phyloP scores from a whole-genome alignment of 2,888 invertebrate genomes.

The Anagyrus pseudococci region DNA sequence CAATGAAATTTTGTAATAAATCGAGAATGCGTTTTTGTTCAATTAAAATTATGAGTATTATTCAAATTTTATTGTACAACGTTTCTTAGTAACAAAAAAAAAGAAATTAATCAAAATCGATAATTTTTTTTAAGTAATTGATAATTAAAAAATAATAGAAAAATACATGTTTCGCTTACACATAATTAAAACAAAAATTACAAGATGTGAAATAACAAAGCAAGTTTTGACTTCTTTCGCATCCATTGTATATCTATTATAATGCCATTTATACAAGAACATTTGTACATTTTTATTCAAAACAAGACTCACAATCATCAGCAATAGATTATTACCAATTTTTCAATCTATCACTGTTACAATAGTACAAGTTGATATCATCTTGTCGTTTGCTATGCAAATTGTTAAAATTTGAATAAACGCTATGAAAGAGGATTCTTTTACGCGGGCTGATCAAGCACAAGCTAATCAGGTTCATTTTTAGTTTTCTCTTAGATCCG shows the following conservation, averaged over 20 bases:
- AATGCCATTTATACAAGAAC: slow-evolving; percentile 41
- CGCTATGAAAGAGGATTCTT: slow-evolving; percentile 27
- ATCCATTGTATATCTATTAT: slow-evolving; percentile 36
- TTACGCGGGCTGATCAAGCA: too few relatives aligned
- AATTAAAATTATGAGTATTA: too few relatives aligned
- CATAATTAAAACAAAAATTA: slow-evolving; percentile 30
- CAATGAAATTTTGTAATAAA: too few relatives aligned
- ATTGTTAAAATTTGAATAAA: slow-evolving; percentile 24
- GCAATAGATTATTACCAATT: slow-evolving; percentile 22
- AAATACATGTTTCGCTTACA: slow-evolving; percentile 9
- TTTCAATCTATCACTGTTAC: slow-evolving; percentile 24
- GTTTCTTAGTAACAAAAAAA: too few relatives aligned
- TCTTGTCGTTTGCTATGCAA: slow-evolving; percentile 13
- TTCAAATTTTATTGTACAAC: too few relatives aligned
- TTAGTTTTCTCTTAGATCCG: slow-evolving; percentile 21
- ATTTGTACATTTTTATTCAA: slow-evolving; percentile 37
- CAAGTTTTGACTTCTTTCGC: slow-evolving; percentile 30
- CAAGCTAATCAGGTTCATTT: too few relatives aligned
- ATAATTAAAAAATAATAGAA: slow-evolving; percentile 14
- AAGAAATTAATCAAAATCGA: not conserved
- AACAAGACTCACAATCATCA: slow-evolving; percentile 33
- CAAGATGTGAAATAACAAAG: slow-evolving; percentile 28
- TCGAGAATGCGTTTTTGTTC: too few relatives aligned
- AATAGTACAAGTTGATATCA: slow-evolving; percentile 29
- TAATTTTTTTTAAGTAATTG: not conserved